These are phyloP conservation scores for Pteromalus puparum DNA, from an alignment of 1,140 invertebrate genomes.

Conservation along the genomic window DNA sequence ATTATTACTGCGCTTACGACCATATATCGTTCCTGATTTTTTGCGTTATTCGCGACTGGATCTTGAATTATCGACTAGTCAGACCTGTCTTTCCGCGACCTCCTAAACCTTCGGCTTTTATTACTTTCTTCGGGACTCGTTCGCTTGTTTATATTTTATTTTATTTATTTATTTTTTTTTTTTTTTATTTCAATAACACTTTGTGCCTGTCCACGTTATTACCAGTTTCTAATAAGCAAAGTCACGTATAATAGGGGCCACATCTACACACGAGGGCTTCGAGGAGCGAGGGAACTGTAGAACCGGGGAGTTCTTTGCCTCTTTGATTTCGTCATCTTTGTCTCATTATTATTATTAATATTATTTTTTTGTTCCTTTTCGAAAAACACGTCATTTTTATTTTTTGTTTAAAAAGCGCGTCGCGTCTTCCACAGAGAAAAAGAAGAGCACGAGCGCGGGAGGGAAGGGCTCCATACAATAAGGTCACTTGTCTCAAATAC, in stretches of 20 bases:
- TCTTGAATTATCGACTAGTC: conserved; percentile 50
- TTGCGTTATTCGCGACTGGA: conserved; percentile 33
- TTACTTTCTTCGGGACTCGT: background rate
- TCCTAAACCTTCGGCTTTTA: conserved; percentile 3
- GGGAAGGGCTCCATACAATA: conserved; percentile 55
- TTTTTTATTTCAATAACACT: background rate
- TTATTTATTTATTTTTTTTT: background rate
- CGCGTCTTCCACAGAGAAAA: conserved; percentile 24
- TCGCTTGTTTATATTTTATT: background rate
- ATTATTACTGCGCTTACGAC: conserved; percentile 45
- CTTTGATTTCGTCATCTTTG: conserved; percentile 33
- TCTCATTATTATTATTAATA: background rate
- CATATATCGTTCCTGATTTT: conserved; percentile 21
- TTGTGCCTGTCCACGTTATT: conserved; percentile 1
- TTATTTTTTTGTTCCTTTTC: background rate
- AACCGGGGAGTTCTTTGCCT: background rate
- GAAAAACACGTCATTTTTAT: conserved; percentile 2
- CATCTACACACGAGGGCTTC: conserved; percentile 3
- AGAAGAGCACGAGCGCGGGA: conserved; percentile 43
- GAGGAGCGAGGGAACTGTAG: conserved; percentile 20
- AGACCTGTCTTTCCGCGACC: conserved; percentile 30
- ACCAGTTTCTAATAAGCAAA: conserved; percentile 3
- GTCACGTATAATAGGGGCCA: background rate
- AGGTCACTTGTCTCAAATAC: conserved; percentile 64
- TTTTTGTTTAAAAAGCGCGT: background rate